phyloP scores from a whole-genome alignment of 2,888 invertebrate species.

The Hymenopus coronatus region DNA sequence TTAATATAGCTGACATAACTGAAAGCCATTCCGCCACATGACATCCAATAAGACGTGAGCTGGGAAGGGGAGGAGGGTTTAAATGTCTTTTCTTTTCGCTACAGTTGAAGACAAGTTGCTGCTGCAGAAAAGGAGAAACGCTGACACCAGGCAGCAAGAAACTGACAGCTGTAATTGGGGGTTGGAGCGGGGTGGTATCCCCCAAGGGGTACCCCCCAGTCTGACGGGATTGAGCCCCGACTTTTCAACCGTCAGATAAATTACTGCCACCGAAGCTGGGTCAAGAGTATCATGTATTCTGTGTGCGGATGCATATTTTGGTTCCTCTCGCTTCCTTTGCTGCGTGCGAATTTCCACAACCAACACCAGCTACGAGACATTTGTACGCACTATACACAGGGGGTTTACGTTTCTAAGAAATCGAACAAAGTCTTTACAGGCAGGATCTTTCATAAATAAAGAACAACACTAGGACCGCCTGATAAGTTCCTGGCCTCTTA shows the following conservation, averaged over 20 bases:
- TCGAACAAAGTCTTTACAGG: too few relatives aligned
- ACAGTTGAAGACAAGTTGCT: neutral
- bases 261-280: neutral
- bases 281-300: neutral
- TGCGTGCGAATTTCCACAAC: too few relatives aligned
- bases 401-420: too few relatives aligned
- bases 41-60: neutral
- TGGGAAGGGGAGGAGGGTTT: neutral
- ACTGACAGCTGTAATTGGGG: neutral
- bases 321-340: neutral
- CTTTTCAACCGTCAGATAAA: neutral
- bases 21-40: neutral
- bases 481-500: too few relatives aligned
- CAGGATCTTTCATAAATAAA: too few relatives aligned
- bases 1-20: neutral
- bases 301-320: neutral
- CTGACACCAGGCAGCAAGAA: neutral
- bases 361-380: too few relatives aligned
- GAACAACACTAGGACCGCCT: too few relatives aligned
- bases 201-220: too few relatives aligned
- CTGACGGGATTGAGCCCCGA: neutral
- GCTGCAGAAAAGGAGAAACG: neutral
- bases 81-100: neutral
- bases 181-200: neutral
- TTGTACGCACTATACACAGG: too few relatives aligned